phyloP scores from a whole-genome alignment of 1,140 invertebrate genomes.

The Drosophila pandora region DNA sequence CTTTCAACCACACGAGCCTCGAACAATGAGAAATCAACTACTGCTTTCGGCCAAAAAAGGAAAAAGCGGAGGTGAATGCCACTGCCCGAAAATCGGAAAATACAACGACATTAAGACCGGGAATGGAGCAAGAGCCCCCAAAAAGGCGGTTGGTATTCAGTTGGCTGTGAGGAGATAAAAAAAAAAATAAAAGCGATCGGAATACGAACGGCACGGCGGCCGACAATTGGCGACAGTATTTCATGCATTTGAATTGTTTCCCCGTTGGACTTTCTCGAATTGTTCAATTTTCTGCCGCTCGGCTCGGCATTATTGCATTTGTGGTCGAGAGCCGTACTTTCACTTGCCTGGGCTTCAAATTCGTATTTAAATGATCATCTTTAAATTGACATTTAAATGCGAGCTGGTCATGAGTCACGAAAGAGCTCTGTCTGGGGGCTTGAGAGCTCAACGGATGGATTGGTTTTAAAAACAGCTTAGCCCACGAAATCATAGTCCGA shows the following conservation, averaged over 20 bases:
- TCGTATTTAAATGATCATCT: conserved; percentile 70
- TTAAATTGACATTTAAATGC: conserved; percentile 70
- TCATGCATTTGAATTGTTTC: conserved; percentile 62
- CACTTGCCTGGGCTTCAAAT: conserved; percentile 54
- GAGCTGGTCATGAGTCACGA: conserved; percentile 46
- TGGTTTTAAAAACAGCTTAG: neutral
- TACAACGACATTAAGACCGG: conserved; percentile 19
- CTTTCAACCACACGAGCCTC: too few relatives aligned
- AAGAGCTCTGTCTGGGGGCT: conserved; percentile 7
- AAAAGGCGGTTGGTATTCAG: conserved; percentile 27
- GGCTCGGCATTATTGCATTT: conserved; percentile 5
- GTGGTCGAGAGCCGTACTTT: conserved; percentile 52
- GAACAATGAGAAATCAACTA: too few relatives aligned
- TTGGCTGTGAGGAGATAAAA: conserved; percentile 19
- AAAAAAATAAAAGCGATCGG: conserved; percentile 24
- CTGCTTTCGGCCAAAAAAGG: conserved; percentile 9
- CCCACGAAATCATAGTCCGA: too few relatives aligned
- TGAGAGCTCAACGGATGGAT: conserved; percentile 26
- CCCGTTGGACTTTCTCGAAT: conserved; percentile 65
- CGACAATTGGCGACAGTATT: conserved; percentile 56
- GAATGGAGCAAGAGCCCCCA: conserved; percentile 2
- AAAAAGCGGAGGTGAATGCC: conserved; percentile 66
- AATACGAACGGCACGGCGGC: conserved; percentile 17
- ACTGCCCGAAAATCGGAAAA: conserved; percentile 36
- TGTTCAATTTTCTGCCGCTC: conserved; percentile 52